phyloP scores from a whole-genome alignment of 2,113 vertebrate genomes.

The Neoarius graeffei region DNA sequence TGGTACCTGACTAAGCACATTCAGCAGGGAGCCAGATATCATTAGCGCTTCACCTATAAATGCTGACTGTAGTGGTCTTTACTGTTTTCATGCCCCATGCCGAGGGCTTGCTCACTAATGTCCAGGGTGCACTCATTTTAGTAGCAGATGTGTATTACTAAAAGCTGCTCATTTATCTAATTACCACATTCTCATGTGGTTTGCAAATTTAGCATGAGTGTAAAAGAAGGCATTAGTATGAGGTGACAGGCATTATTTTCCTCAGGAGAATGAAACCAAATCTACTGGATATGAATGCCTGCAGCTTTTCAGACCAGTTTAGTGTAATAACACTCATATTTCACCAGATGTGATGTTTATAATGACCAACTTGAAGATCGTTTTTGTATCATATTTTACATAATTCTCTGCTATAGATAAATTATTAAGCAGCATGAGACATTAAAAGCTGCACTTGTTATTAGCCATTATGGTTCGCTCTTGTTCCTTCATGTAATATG shows the following conservation, averaged over 20 bases:
- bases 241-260: background rate
- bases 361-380: background rate
- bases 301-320: background rate
- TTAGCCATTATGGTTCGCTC: background rate
- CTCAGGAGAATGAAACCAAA: background rate
- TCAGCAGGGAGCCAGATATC: background rate
- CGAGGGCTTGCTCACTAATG: background rate
- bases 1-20: background rate
- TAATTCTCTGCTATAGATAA: background rate
- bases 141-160: background rate
- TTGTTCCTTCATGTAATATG: background rate
- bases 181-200: background rate
- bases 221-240: background rate
- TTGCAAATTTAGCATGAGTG: background rate
- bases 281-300: background rate
- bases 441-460: background rate
- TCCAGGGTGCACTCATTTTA: background rate
- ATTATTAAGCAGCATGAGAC: background rate
- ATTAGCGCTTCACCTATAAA: background rate
- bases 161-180: background rate
- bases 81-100: background rate
- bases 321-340: background rate
- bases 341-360: background rate
- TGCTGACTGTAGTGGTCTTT: background rate
- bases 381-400: background rate